These are phyloP conservation scores for Trissolcus brochymenae DNA, from an alignment of 2,888 invertebrate genomes.

Conservation along the genomic window DNA sequence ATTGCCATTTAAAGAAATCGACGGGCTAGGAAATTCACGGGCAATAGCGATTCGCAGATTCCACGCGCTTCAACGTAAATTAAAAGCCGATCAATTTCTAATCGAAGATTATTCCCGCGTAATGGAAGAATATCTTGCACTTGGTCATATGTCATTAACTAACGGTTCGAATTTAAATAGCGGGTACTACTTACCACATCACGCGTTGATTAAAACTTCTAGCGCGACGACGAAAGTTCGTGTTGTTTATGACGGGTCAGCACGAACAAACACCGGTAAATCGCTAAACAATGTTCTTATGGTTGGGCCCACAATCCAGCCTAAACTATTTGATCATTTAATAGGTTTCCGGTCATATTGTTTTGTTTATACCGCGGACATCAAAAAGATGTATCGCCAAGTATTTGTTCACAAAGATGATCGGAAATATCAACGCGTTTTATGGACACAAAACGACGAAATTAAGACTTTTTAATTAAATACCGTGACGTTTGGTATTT, in stretches of 20 bases:
- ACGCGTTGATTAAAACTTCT: not conserved
- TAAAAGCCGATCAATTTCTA: too few relatives aligned
- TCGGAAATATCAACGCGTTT: not conserved
- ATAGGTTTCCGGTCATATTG: conserved; percentile 24
- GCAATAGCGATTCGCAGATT: too few relatives aligned
- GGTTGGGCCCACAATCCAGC: conserved; percentile 22
- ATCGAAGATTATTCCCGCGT: too few relatives aligned
- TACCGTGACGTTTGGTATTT: not conserved
- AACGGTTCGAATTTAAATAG: not conserved
- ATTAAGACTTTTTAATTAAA: not conserved
- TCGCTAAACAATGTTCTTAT: conserved; percentile 30
- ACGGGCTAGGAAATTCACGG: too few relatives aligned
- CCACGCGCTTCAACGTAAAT: too few relatives aligned
- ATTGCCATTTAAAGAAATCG: too few relatives aligned
- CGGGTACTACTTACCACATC: conserved; percentile 2
- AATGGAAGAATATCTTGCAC: not conserved
- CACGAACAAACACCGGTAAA: not conserved
- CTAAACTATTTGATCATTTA: conserved; percentile 23
- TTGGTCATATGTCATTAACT: not conserved
- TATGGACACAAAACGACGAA: not conserved
- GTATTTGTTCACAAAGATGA: conserved; percentile 10
- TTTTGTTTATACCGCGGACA: conserved; percentile 39
- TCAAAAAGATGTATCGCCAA: conserved; percentile 42
- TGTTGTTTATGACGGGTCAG: conserved; percentile 40
- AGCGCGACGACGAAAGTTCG: conserved; percentile 12